Evolutionary conservation across 2,888 invertebrate species (phyloP), one percentile per base, ranked within the genome.

Genomic region (Tenthredo amoena): DNA sequence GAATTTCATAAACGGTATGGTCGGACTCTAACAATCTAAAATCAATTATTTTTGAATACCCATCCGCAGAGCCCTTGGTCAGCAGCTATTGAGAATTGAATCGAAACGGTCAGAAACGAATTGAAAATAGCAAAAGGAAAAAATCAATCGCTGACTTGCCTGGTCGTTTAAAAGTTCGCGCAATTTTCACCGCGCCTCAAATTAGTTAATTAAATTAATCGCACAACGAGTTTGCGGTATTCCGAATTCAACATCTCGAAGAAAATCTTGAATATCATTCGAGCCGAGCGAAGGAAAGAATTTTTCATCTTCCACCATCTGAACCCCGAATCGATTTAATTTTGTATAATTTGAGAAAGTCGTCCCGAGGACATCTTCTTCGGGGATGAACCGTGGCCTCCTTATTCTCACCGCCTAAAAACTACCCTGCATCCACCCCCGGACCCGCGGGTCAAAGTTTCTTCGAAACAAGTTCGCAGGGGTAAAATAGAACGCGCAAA

Each of bases 271-370:
- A 62, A 62, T 10, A 26, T 1, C n/a, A 12, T 12, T 26, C 26
- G 26, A 21, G 26, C 26, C 3, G 62, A 62, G 62, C 26, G 4
- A 62, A 62, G 26, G 62, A 62, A 62, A 62, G 62, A 62, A 62
- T 62, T 26, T 62, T 26, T 62, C 26, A 62, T 26, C 26, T 26
- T 62, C 62, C 26, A 26, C 12, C 12, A 21, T 26, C 62, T 26
- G 21, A 62, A 21, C 71, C 7, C 31, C 2, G 2, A 47, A 34
- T 72, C 71, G 71, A 72, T 72, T 72, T 72, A 72, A 40, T 72
- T 72, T 72, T 31, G 37, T 72, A 37, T 40, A 72, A 72, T 72
- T 72, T 72, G 34, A 40, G 37, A 72, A 72, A 21, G 40, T 72
- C 71, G 31, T n/a, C 71, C 34, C 7, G 26, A 6, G 74, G 74